phyloP scores from a whole-genome alignment of 92 coral and sea anemone genomes.

The Heteractis magnifica region DNA sequence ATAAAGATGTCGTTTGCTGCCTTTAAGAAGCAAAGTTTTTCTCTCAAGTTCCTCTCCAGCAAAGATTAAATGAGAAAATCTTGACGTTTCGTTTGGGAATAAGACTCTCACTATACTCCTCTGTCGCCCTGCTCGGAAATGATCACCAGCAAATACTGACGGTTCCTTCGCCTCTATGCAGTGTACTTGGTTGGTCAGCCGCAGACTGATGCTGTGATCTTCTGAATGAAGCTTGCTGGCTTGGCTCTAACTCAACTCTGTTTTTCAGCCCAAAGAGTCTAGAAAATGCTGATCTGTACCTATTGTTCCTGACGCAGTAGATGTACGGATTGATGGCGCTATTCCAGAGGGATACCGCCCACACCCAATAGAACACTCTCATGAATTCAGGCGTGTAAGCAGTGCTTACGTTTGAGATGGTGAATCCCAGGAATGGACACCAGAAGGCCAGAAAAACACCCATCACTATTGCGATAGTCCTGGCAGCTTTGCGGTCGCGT shows the following conservation, averaged over 20 bases:
- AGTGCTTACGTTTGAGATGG: slow-evolving; percentile 8
- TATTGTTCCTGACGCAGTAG: slow-evolving; percentile 42
- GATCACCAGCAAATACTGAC: too few relatives aligned
- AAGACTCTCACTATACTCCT: too few relatives aligned
- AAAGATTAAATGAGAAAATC: too few relatives aligned
- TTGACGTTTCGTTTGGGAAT: too few relatives aligned
- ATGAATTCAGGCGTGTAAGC: slow-evolving; percentile 16
- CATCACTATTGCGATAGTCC: slow-evolving; percentile 44
- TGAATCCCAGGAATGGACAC: slow-evolving; percentile 32
- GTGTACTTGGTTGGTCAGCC: not conserved
- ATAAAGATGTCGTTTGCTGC: too few relatives aligned
- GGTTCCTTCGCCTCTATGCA: not conserved
- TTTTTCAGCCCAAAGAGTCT: not conserved
- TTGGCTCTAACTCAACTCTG: not conserved
- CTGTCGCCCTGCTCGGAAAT: too few relatives aligned
- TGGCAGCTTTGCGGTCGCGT: slow-evolving; percentile 45
- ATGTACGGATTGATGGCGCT: slow-evolving; percentile 51
- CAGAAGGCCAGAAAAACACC: slow-evolving; percentile 43
- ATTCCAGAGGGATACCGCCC: slow-evolving; percentile 37
- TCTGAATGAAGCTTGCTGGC: not conserved
- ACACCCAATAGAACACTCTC: slow-evolving; percentile 36
- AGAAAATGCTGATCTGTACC: slow-evolving; percentile 33
- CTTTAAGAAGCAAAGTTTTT: too few relatives aligned
- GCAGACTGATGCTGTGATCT: not conserved
- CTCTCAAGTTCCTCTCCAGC: too few relatives aligned